A percentile compares a stretch with the other conserved stretches of the same genome.
Evolutionary conservation across 2,797 vertebrate species (phyloP).

Genomic region (Malurus splendens): DNA sequence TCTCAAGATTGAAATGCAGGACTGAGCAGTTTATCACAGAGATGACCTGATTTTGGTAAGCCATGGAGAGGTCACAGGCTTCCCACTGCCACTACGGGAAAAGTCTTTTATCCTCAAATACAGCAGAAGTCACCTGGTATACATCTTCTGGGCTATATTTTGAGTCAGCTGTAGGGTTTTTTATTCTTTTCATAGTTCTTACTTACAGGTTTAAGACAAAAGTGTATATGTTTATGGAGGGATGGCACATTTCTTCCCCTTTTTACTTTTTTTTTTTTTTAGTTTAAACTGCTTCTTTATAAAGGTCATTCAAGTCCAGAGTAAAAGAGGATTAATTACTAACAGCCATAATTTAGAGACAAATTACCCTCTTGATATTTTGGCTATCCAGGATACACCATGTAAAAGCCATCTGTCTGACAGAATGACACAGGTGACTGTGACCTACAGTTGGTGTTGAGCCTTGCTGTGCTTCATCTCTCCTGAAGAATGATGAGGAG

Average conservation of each 20-base stretch:
- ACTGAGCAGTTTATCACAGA: constrained; percentile 46
- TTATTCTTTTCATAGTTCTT: not conserved
- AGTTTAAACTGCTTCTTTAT: not conserved
- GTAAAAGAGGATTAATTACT: constrained; percentile 46
- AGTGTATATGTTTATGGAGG: not conserved
- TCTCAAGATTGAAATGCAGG: constrained; percentile 40
- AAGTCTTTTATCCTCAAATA: not conserved
- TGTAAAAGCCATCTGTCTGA: constrained; percentile 21
- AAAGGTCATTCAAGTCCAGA: constrained; percentile 39
- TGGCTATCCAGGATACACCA: not conserved
- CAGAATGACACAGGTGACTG: not conserved
- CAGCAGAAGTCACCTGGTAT: not conserved
- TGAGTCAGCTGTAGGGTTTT: not conserved
- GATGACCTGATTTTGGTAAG: constrained; percentile 47
- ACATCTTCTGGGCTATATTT: not conserved
- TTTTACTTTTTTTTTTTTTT: not conserved
- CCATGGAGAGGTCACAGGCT: constrained; percentile 19
- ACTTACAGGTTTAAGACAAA: not conserved
- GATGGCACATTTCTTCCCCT: not conserved
- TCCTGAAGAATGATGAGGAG: not conserved
- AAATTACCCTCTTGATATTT: constrained; percentile 55
- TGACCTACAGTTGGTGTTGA: not conserved
- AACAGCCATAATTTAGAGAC: constrained; percentile 37
- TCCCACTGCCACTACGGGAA: not conserved
- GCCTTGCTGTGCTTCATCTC: not conserved